Conservation (phyloP, 53 echinoderm and acorn worm genomes). For the Antedon mediterranea region DNA sequence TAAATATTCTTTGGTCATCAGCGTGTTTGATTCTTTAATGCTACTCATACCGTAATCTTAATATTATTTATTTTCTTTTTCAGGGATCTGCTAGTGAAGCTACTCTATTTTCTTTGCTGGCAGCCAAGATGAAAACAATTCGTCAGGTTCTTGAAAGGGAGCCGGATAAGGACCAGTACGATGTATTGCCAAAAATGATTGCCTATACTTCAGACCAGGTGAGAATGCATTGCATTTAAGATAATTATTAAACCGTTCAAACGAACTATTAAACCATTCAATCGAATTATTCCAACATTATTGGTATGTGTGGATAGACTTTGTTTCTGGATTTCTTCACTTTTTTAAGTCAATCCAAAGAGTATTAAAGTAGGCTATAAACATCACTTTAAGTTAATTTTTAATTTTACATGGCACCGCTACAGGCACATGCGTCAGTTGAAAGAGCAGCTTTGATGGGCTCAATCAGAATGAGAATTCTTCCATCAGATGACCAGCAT, state of each 20-base stretch:
- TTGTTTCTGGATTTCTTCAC: too few relatives aligned
- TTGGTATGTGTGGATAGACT: too few relatives aligned
- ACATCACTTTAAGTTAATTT: too few relatives aligned
- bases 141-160: slow-evolving; percentile 15
- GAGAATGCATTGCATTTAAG: too few relatives aligned
- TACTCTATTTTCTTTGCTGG: slow-evolving; percentile 41
- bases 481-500: slow-evolving; percentile 48
- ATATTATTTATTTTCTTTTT: slow-evolving; percentile 1
- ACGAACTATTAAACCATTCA: too few relatives aligned
- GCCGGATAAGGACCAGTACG: slow-evolving; percentile 64
- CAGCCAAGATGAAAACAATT: slow-evolving; percentile 75
- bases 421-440: slow-evolving; percentile 91
- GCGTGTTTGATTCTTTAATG: background rate
- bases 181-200: slow-evolving; percentile 80
- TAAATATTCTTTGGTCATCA: too few relatives aligned
- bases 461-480: slow-evolving; percentile 50
- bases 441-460: slow-evolving; percentile 74
- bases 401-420: too few relatives aligned
- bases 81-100: slow-evolving; percentile 87
- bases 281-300: too few relatives aligned
- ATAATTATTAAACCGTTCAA: too few relatives aligned
- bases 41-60: background rate
- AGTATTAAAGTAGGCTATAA: too few relatives aligned
- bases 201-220: slow-evolving; percentile 93
- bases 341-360: too few relatives aligned